Conservation (phyloP, 2,888 invertebrate species). For the Chymomyza procnemis region DNA sequence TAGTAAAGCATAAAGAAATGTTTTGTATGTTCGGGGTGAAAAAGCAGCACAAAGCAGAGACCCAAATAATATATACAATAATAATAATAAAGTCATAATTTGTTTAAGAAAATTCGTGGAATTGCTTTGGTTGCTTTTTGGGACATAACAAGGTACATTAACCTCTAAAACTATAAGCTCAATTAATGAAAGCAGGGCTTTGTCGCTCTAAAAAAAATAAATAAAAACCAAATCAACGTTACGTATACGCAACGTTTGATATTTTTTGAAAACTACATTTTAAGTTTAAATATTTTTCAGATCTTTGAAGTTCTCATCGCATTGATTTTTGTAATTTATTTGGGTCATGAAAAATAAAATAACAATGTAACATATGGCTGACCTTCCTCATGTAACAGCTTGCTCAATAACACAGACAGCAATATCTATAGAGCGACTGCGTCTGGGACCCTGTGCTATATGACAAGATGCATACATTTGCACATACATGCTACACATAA, state of each 20-base stretch:
- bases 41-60: constrained; percentile 19
- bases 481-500: neutral
- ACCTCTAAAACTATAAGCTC: neutral
- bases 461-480: constrained; percentile 29
- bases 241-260: too few species aligned
- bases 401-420: constrained; percentile 41
- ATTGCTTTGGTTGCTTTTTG: constrained; percentile 29
- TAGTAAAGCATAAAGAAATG: constrained; percentile 22
- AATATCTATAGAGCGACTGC: neutral
- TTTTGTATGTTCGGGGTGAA: constrained; percentile 14
- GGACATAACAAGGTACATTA: constrained; percentile 11
- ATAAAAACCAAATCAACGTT: too few species aligned
- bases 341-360: constrained; percentile 56
- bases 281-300: neutral
- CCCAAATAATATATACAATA: constrained; percentile 20
- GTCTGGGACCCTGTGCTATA: constrained; percentile 61
- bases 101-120: constrained; percentile 40
- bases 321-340: constrained; percentile 7
- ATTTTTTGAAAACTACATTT: too few species aligned
- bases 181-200: constrained; percentile 24
- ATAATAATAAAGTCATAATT: constrained; percentile 25
- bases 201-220: neutral
- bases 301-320: neutral
- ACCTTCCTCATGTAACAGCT: constrained; percentile 1
- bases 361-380: constrained; percentile 30